phyloP scores from a whole-genome alignment of 1,140 invertebrate genomes.

The Lepeophtheirus salmonis region DNA sequence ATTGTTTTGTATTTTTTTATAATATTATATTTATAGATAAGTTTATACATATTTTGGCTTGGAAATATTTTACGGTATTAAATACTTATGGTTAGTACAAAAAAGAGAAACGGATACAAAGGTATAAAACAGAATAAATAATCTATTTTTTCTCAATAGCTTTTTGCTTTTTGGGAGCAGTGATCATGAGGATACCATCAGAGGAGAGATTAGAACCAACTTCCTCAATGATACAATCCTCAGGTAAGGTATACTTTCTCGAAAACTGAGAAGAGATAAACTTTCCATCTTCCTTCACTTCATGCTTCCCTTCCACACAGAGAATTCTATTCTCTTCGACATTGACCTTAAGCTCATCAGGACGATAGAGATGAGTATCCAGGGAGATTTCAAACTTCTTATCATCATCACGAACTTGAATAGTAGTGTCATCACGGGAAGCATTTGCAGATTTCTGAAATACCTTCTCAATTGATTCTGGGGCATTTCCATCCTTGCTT shows the following conservation, averaged over 20 bases:
- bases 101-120: too few relatives aligned
- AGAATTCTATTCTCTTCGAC: conserved; percentile 8
- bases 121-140: too few relatives aligned
- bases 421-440: too few relatives aligned
- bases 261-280: conserved; percentile 11
- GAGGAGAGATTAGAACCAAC: conserved; percentile 1
- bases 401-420: conserved; percentile 4
- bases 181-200: conserved; percentile 7
- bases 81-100: too few relatives aligned
- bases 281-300: conserved; percentile 13
- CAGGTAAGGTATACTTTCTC: conserved; percentile 16
- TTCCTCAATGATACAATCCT: background rate
- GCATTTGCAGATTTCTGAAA: too few relatives aligned
- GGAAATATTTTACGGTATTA: too few relatives aligned
- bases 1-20: too few relatives aligned
- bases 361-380: conserved; percentile 10
- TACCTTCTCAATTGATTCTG: too few relatives aligned
- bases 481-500: too few relatives aligned
- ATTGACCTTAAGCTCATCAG: conserved; percentile 16
- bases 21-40: too few relatives aligned
- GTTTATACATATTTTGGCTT: too few relatives aligned
- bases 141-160: too few relatives aligned
- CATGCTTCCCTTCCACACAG: conserved; percentile 12
- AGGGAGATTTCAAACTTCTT: conserved; percentile 18
- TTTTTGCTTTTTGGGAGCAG: conserved; percentile 3